These are phyloP conservation scores for Xyrauchen texanus DNA, from an alignment of 2,113 vertebrate genomes.

Conservation along the genomic window DNA sequence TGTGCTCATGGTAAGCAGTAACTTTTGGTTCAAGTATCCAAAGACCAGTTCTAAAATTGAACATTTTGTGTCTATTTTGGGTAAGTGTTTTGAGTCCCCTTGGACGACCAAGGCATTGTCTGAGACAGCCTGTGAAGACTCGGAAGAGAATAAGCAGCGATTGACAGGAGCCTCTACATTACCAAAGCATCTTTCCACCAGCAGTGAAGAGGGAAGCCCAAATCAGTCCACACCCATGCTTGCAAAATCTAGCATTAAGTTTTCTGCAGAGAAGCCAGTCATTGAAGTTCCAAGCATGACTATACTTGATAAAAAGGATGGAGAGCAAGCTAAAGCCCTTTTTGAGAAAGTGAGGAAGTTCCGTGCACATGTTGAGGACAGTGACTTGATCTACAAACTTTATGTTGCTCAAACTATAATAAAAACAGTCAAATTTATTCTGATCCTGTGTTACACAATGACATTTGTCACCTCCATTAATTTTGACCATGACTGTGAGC, in stretches of 20 bases:
- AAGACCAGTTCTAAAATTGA: conserved; percentile 98
- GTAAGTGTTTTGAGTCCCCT: conserved; percentile 95
- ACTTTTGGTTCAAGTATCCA: conserved; percentile 99
- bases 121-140: conserved; percentile 95
- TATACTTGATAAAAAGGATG: conserved; percentile 85
- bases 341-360: conserved; percentile 93
- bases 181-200: conserved; percentile 78
- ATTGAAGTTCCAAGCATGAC: conserved; percentile 90
- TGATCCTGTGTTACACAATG: conserved; percentile 92
- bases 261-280: conserved; percentile 88
- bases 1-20: conserved; percentile 97
- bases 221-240: conserved; percentile 87
- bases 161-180: conserved; percentile 70
- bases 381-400: conserved; percentile 96
- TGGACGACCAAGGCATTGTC: conserved; percentile 98
- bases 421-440: conserved; percentile 93
- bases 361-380: conserved; percentile 92
- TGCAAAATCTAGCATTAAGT: conserved; percentile 81
- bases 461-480: conserved; percentile 85
- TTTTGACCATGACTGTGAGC: conserved; percentile 84
- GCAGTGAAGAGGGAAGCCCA: conserved; percentile 81
- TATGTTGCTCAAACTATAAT: conserved; percentile 92
- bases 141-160: conserved; percentile 93
- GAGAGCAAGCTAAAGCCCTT: conserved; percentile 86
- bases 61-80: conserved; percentile 95